Evolutionary conservation across 2,888 invertebrate species (phyloP), one percentile per base, ranked within the genome.

Genomic region (Drosophila paranaensis): DNA sequence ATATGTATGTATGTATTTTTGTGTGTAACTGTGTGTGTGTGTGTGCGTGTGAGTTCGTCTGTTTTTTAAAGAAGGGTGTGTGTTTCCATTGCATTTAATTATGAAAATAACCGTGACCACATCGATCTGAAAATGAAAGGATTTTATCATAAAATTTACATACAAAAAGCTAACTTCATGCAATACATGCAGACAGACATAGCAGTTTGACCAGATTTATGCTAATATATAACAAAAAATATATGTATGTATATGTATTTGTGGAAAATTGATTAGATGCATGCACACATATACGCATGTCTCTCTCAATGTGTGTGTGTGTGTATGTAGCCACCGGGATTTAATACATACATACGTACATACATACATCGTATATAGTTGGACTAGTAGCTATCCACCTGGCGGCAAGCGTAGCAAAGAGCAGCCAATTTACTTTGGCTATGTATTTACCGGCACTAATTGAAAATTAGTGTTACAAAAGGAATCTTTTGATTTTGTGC

Each of bases 1-100:
- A 45, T 53, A 25, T 27, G 42, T 42, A 3, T 37, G 25, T 25
- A 3, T 37, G 37, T 25, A 1, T 37, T 20, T n/a, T n/a, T n/a
- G n/a, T n/a, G n/a, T n/a, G 13, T 51, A 1, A n/a, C n/a, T 51
- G 6, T 13, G 20, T 37, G 4, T 37, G 8, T 9, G 20, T 37
- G 20, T 35, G 2, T 51, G 13, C 35, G 13, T 35, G 37, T 53
- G 14, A n/a, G 37, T 25, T 8, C 37, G 53, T n/a, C 30, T 60
- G 50, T 63, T 48, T 53, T 61, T n/a, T 51, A 65, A 62, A 61
- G 43, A 61, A 54, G 63, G 65, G 63, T 63, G 53, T 57, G 57
- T 64, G 53, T 40, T 39, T 33, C 46, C 33, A 46, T 40, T 63
- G 33, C 33, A 46, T 63, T 63, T 63, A 33, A 63, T 46, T 63